Conservation (phyloP, 2,888 invertebrate species). For the Caenorhabditis becei region DNA sequence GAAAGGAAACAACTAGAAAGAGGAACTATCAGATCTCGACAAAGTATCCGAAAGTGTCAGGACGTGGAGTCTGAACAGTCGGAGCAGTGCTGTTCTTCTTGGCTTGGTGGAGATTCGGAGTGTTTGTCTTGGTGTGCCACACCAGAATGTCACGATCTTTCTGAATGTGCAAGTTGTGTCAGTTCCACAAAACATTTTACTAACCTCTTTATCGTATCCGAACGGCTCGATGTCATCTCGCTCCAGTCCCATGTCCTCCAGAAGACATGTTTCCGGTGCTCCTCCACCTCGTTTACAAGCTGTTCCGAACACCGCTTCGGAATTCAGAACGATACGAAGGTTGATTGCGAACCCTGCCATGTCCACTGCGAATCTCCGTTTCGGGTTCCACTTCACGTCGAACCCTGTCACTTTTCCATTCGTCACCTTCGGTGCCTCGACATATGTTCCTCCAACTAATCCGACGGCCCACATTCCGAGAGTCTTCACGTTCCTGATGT, state of each 20-base stretch:
- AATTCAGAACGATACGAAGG: conserved; percentile 63
- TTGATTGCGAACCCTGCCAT: conserved; percentile 77
- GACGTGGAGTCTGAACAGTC: not conserved
- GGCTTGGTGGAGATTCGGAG: conserved; percentile 41
- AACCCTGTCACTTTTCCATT: conserved; percentile 71
- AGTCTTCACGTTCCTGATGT: conserved; percentile 65
- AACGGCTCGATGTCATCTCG: conserved; percentile 73
- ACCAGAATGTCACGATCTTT: conserved; percentile 63
- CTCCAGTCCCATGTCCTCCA: conserved; percentile 69
- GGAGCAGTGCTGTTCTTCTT: conserved; percentile 41
- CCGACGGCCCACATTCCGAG: conserved; percentile 71
- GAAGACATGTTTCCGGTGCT: conserved; percentile 75
- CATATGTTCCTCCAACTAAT: conserved; percentile 70
- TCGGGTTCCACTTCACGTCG: conserved; percentile 70
- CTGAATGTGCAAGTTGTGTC: conserved; percentile 19
- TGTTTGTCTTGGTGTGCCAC: conserved; percentile 67
- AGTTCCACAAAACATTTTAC: not conserved
- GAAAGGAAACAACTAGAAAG: not conserved
- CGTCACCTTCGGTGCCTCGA: conserved; percentile 71
- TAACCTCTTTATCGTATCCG: conserved; percentile 63
- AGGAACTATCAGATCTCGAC: conserved; percentile 28
- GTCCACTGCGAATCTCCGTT: conserved; percentile 72
- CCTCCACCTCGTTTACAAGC: conserved; percentile 69
- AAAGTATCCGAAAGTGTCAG: conserved; percentile 45
- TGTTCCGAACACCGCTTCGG: conserved; percentile 63